phyloP scores from a whole-genome alignment of 2,797 vertebrate species.

The Eutrigla gurnardus region DNA sequence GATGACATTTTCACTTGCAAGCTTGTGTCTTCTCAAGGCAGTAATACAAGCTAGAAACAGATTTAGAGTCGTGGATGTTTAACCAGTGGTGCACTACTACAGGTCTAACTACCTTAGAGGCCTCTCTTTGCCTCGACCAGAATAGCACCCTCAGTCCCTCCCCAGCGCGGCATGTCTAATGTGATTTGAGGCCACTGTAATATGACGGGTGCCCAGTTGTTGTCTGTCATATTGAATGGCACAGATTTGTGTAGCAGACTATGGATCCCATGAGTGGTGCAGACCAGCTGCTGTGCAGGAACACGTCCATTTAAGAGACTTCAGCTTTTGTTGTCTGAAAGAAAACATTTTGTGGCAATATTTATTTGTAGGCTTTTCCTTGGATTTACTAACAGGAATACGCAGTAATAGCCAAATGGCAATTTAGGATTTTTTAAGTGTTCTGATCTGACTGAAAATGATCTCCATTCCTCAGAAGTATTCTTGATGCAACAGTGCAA shows the following conservation, averaged over 20 bases:
- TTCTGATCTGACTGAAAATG: conserved; percentile 43
- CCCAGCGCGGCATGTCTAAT: conserved; percentile 40
- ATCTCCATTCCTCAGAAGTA: conserved; percentile 49
- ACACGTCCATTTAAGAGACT: conserved; percentile 17
- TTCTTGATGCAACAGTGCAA: conserved; percentile 51
- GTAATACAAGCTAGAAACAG: conserved; percentile 27
- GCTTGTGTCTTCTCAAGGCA: conserved; percentile 22
- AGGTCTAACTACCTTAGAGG: conserved; percentile 60
- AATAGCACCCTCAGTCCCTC: conserved; percentile 49
- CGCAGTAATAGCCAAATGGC: conserved; percentile 29
- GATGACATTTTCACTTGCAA: conserved; percentile 34
- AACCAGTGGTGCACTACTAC: conserved; percentile 20
- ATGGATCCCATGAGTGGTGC: conserved; percentile 38
- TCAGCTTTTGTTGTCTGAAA: not conserved
- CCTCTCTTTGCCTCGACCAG: conserved; percentile 30
- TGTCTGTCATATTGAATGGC: conserved; percentile 72
- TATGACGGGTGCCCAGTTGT: conserved; percentile 58
- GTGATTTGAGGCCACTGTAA: conserved; percentile 53
- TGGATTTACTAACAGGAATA: conserved; percentile 21
- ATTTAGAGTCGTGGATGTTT: conserved; percentile 24
- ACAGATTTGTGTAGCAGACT: conserved; percentile 55
- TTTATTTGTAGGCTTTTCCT: conserved; percentile 10
- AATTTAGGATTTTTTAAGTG: conserved; percentile 23
- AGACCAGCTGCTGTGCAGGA: conserved; percentile 22
- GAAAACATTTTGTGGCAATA: not conserved